Conservation (phyloP, 1,140 invertebrate species). For the Scaptomyza montana region DNA sequence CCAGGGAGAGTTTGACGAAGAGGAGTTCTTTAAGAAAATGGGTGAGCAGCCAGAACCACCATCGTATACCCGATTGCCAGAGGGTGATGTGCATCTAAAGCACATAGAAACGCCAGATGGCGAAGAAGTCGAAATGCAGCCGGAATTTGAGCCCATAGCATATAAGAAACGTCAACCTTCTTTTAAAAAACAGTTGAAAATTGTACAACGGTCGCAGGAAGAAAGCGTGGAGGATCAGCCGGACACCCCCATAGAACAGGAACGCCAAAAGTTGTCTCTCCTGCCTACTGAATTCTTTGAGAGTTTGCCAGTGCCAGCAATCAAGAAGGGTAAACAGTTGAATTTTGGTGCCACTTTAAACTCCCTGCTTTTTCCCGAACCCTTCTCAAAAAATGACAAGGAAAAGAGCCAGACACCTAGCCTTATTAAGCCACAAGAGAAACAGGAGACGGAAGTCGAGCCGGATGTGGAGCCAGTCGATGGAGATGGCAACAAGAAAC, state of each 20-base stretch:
- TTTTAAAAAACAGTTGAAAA: constrained; percentile 48
- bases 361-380: constrained; percentile 72
- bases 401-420: constrained; percentile 22
- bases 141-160: constrained; percentile 36
- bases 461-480: constrained; percentile 51
- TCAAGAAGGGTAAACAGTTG: constrained; percentile 35
- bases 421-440: constrained; percentile 20
- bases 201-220: constrained; percentile 41
- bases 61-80: constrained; percentile 59
- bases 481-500: constrained; percentile 35
- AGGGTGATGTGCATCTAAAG: constrained; percentile 75
- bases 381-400: constrained; percentile 62
- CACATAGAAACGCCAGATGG: constrained; percentile 67
- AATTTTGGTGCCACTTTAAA: constrained; percentile 68
- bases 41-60: constrained; percentile 63
- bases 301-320: constrained; percentile 44
- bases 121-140: constrained; percentile 56
- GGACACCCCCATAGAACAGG: constrained; percentile 16
- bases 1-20: constrained; percentile 73
- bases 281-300: constrained; percentile 77
- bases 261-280: constrained; percentile 39
- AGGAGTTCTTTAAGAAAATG: constrained; percentile 78
- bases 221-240: constrained; percentile 20
- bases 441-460: constrained; percentile 45
- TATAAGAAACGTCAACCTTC: constrained; percentile 38